Base-by-base conservation (phyloP, 2,797 vertebrate genomes). In the Vespertilio murinus region DNA sequence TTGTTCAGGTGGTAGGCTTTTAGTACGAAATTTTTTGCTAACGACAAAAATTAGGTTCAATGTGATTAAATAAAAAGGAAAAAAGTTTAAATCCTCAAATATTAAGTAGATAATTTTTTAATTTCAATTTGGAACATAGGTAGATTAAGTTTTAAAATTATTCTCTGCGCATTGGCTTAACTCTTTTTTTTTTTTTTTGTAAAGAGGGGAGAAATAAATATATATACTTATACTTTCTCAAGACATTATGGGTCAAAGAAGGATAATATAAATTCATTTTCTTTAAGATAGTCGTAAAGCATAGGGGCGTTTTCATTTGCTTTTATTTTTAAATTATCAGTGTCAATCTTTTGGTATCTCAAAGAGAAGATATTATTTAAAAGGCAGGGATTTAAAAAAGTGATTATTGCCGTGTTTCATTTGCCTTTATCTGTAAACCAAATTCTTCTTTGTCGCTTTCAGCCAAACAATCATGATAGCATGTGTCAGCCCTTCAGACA, bases 401-500 rank as follows among this genome's bases (percentile, higher is more conserved):
- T 65, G 8, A 74, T 84, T 23, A 75, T 79, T 81, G 79, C 3
- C 13, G 1, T 40, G 12, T 91, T 91, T 69, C 77, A 69, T 52
- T 93, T 88, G 28, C 61, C 70, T 71, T 85, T 70, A 40, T 86
- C 52, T 92, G 5, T 96, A 81, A 94, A 85, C 33, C 42, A 74
- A 90, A 84, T 40, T 28, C 84, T 3, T 78, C 7, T 88, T 96
- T 98, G 75, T 96, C 69, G 80, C 88, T 96, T 97, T 0, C 97
- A 99, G 99, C 97, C 99, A 99, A 98, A 99, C 99, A 0, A 97
- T 99, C 93, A 99, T 99, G 99, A 99, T 99, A 90, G 99, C 99
- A 0, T 99, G 99, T 73, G 99, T 99, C 98, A 99, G 99, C 97
- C 99, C 99, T 17, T 99, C 99, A 0, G 99, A 99, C 96, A 98